Base-by-base conservation (phyloP, 2,888 invertebrate genomes). In the Cheilosia vernalis region DNA sequence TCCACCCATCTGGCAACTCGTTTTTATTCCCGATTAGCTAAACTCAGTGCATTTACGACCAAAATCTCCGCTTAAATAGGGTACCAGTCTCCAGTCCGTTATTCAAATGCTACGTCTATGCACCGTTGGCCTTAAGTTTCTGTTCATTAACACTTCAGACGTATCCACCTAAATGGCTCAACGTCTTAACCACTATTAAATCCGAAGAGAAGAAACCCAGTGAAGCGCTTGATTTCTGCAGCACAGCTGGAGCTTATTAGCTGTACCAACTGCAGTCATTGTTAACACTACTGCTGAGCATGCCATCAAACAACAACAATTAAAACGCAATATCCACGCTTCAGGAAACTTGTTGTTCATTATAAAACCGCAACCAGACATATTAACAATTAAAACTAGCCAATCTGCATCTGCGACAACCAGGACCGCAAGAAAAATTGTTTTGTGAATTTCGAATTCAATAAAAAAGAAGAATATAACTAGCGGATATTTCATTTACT, bases 371-470 rank as follows among this genome's bases (percentile, higher is more conserved):
- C 42, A 19, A 63, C 19, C 55, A 15, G 27, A 7, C 17, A 49
- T 30, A 58, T 61, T 4, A 27, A 47, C 42, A 6, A 6, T 19
- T 44, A 13, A 49, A 51, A 51, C 53, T n/a, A 44, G 4, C 30
- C n/a, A 27, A 27, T 61, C 51, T 30, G 6, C 60, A 42, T 61
- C 27, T 19, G 66, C 15, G 47, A 70, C 27, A 70, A 37, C 17
- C 53, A 24, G 13, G 30, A 47, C 19, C 30, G 13, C 37, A 30
- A 67, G 55, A 42, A 10, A 42, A 67, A 67, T 55, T 67, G 67
- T 67, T 67, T 67, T 55, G 19, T 15, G n/a, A n/a, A 37, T 49
- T 64, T 64, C 19, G 21, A 33, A 67, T 67, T 67, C 55, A 67
- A 67, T 67, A 55, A 42, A 55, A 44, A 72, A 27, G 15, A 30